Percentiles rank a stretch among this genome's conserved stretches.
Conservation (phyloP, 1,140 invertebrate species). For the Pomacea maculata region DNA sequence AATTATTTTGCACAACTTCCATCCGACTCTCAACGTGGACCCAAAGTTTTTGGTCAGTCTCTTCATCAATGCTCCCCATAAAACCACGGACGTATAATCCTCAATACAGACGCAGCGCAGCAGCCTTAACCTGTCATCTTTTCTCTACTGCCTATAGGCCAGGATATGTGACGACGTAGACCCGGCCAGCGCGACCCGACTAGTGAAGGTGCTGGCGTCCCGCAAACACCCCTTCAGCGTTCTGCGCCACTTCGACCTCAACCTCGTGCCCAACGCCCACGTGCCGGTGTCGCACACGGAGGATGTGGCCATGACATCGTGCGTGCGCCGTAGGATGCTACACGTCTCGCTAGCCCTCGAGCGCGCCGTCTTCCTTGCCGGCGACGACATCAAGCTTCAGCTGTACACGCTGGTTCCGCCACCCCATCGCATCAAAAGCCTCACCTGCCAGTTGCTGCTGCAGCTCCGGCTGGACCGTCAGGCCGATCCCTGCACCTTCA, state of each 20-base stretch:
- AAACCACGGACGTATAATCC: background rate
- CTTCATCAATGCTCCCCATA: too few species aligned
- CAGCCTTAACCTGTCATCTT: constrained; percentile 41
- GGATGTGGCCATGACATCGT: constrained; percentile 32
- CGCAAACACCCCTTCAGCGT: constrained; percentile 43
- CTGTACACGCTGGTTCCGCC: constrained; percentile 32
- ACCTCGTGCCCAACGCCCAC: constrained; percentile 40
- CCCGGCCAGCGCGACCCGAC: constrained; percentile 41
- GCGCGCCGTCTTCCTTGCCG: constrained; percentile 50
- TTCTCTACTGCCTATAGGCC: constrained; percentile 45
- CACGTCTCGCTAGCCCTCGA: constrained; percentile 42
- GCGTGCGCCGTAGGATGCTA: background rate
- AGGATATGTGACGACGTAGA: constrained; percentile 51
- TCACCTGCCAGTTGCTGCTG: constrained; percentile 44
- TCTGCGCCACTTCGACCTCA: constrained; percentile 46
- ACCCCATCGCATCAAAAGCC: constrained; percentile 39
- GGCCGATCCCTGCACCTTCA: constrained; percentile 29
- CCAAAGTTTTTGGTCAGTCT: too few species aligned
- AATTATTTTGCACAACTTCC: too few species aligned
- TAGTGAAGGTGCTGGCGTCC: constrained; percentile 48
- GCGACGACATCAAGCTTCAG: constrained; percentile 51
- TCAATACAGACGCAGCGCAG: constrained; percentile 36
- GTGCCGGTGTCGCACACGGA: constrained; percentile 41
- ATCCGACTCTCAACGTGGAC: too few species aligned
- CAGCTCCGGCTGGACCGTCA: constrained; percentile 33